Evolutionary conservation across 2,113 vertebrate genomes (phyloP), one percentile per base, ranked within the genome.

Genomic region (Syngnathus scovelli): DNA sequence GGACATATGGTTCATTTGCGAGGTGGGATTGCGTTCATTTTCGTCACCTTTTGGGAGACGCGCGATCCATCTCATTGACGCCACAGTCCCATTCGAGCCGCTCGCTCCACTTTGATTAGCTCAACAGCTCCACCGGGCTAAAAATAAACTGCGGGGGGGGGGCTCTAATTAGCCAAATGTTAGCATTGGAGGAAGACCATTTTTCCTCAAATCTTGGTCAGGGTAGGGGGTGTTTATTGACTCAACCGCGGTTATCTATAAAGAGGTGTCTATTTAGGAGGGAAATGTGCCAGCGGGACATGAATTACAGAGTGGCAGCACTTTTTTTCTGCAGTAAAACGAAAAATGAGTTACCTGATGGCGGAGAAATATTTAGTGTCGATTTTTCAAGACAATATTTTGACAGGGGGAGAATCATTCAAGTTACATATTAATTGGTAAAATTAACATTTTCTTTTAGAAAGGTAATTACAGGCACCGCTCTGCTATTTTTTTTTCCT

Each of bases 11-110:
- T 67, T 76, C 69, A 83, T 86, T 36, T 13, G 80, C 69, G 70
- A 56, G 64, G 82, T 64, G 55, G 78, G 84, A 88, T 87, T 83
- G 10, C 81, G 82, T 86, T 78, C 78, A 85, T 87, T 84, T 78
- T 72, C 77, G 78, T 65, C 77, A 77, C 77, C 78, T 85, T 87
- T 76, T 78, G 76, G 85, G 51, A 68, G 72, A 77, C 71, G 36
- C 83, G 66, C 81, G 81, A 84, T 85, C 82, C 72, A 73, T 86
- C 75, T 89, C 71, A 85, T 84, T 52, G 77, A 81, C 70, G 74
- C 70, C 68, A 66, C 78, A 16, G 6, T 80, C 84, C 71, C 68
- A 71, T 78, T 87, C 83, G 78, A 76, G 82, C 68, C 66, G 69
- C 15, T 70, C 66, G 68, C 44, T 69, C 74, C 56, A 70, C 81